These are phyloP conservation scores for Bambusicola thoracicus DNA, from an alignment of 2,113 vertebrate genomes.

Conservation along the genomic window DNA sequence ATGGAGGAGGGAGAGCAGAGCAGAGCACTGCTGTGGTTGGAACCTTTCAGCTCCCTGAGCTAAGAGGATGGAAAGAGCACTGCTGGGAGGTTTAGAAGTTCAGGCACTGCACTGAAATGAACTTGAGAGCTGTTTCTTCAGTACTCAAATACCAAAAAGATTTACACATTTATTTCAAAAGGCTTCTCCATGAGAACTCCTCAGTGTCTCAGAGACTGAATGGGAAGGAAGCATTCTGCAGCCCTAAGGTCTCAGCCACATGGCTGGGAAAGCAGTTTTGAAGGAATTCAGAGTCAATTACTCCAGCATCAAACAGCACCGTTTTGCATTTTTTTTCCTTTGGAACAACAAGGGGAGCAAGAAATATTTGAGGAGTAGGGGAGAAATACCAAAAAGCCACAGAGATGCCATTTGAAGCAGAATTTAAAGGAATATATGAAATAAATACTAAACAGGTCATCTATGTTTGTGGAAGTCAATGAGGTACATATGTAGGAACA, in stretches of 20 bases:
- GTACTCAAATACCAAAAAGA: not conserved
- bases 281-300: not conserved
- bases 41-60: not conserved
- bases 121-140: not conserved
- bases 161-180: not conserved
- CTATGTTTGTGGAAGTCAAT: rapidly evolving
- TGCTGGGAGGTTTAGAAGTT: not conserved
- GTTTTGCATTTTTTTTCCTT: not conserved
- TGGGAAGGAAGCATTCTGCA: not conserved
- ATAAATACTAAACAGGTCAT: not conserved
- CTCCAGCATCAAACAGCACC: not conserved
- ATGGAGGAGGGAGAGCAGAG: not conserved
- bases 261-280: not conserved
- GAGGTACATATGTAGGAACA: not conserved
- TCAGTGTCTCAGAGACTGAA: rapidly evolving
- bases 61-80: not conserved
- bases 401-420: not conserved
- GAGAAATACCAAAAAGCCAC: not conserved
- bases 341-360: not conserved
- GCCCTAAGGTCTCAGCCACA: not conserved
- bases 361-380: not conserved
- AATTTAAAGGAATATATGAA: not conserved
- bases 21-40: not conserved
- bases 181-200: not conserved
- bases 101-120: conserved; percentile 9